A percentile compares a stretch with the other conserved stretches of the same genome.
Evolutionary conservation across 1,140 invertebrate species (phyloP).

Genomic region (Drosophila mauritiana): DNA sequence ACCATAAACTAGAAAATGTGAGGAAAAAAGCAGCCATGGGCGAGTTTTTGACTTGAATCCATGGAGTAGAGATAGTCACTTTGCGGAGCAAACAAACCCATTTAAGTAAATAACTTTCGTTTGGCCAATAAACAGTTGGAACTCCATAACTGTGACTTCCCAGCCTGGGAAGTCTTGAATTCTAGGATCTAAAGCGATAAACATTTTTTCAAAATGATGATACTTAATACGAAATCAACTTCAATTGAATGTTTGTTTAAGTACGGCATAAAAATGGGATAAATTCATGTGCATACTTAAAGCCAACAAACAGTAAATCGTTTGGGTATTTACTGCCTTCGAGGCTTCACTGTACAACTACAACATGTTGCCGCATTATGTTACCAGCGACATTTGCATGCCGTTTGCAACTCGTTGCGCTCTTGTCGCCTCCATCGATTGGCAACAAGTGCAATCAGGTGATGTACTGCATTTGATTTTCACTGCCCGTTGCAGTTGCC

Average conservation of each 20-base stretch:
- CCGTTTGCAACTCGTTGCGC: slow-evolving; percentile 35
- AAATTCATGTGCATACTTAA: no score
- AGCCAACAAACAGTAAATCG: no score
- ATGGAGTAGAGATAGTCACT: slow-evolving; percentile 8
- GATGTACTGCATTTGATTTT: slow-evolving; percentile 77
- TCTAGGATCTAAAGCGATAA: no score
- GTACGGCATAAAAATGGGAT: no score
- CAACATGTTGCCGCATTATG: slow-evolving; percentile 52
- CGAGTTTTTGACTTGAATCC: slow-evolving; percentile 3
- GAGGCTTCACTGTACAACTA: background rate
- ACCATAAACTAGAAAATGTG: slow-evolving; percentile 38
- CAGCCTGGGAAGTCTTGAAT: no score
- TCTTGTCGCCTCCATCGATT: slow-evolving; percentile 46
- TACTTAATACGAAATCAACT: background rate
- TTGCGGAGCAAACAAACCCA: background rate
- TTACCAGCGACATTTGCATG: slow-evolving; percentile 71
- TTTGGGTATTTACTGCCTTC: no score
- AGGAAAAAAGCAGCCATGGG: slow-evolving; percentile 14
- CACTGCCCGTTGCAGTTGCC: slow-evolving; percentile 45
- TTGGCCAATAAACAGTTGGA: background rate
- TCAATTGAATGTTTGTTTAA: no score
- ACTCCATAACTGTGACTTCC: background rate
- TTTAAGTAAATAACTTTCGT: slow-evolving; percentile 4
- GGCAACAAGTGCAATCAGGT: slow-evolving; percentile 75
- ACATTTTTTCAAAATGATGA: background rate